Conservation (phyloP, 2,888 invertebrate species). For the Xanthorhoe spadicearia region DNA sequence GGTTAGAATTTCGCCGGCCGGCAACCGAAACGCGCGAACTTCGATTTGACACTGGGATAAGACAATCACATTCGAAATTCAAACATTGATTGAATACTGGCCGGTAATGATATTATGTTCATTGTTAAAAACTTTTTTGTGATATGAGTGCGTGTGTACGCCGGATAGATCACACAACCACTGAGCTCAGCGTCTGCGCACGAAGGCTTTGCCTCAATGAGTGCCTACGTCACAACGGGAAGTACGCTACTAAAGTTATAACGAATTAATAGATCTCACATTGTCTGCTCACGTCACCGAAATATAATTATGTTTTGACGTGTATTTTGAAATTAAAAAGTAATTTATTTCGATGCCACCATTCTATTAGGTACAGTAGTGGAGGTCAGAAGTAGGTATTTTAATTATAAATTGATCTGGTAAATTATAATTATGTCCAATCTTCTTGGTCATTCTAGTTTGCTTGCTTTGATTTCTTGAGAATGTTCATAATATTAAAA, state of each 20-base stretch:
- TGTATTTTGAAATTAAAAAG: slow-evolving; percentile 45
- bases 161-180: slow-evolving; percentile 80
- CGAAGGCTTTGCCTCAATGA: slow-evolving; percentile 75
- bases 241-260: slow-evolving; percentile 77
- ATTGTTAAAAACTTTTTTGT: slow-evolving; percentile 49
- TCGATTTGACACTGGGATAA: slow-evolving; percentile 28
- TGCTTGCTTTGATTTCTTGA: background rate
- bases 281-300: slow-evolving; percentile 67
- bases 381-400: background rate
- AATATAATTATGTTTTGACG: slow-evolving; percentile 69
- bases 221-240: slow-evolving; percentile 80
- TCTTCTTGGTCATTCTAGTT: background rate
- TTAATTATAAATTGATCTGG: no score
- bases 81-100: slow-evolving; percentile 17
- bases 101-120: slow-evolving; percentile 15
- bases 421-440: no score
- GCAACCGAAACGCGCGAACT: slow-evolving; percentile 29
- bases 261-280: slow-evolving; percentile 65
- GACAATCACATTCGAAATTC: slow-evolving; percentile 12
- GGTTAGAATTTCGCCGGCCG: slow-evolving; percentile 65
- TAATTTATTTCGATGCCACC: slow-evolving; percentile 10
- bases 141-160: slow-evolving; percentile 78
- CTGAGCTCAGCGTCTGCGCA: slow-evolving; percentile 75
- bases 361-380: background rate
- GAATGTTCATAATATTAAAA: background rate